Percentiles rank a stretch among this genome's conserved stretches.
phyloP scores from a whole-genome alignment of 2,113 vertebrate genomes.

The Pardalotus punctatus region DNA sequence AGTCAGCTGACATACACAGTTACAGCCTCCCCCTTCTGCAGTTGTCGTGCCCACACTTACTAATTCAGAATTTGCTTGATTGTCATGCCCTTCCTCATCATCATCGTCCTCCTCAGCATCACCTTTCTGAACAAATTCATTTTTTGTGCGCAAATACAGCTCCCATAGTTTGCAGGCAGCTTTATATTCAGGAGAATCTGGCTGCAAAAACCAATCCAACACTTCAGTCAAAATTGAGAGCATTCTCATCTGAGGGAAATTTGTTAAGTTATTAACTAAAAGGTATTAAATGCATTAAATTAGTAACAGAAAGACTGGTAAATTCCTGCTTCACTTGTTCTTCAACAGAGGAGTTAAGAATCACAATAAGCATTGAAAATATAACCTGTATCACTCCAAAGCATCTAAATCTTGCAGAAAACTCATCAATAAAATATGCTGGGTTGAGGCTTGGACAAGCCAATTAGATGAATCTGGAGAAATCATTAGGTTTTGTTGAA shows the following conservation, averaged over 20 bases:
- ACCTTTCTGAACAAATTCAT: constrained; percentile 95
- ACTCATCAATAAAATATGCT: neutral
- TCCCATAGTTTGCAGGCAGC: constrained; percentile 97
- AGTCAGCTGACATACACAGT: neutral
- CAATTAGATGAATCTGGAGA: neutral
- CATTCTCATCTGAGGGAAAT: neutral
- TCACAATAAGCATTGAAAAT: neutral
- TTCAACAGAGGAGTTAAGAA: neutral
- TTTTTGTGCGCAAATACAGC: constrained; percentile 93
- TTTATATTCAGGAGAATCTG: constrained; percentile 91
- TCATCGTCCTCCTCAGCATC: constrained; percentile 94
- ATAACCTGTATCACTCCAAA: neutral
- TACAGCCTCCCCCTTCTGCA: neutral
- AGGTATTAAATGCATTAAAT: neutral
- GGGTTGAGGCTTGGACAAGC: neutral
- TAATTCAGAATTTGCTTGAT: constrained; percentile 84
- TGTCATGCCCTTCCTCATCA: constrained; percentile 88
- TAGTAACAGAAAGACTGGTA: neutral
- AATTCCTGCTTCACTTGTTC: neutral
- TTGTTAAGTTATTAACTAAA: neutral
- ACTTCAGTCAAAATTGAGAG: neutral
- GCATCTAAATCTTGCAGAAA: neutral
- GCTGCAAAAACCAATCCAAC: constrained; percentile 66
- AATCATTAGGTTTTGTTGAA: neutral
- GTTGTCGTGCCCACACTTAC: constrained; percentile 74